Conservation (phyloP, 2,113 vertebrate genomes). For the Toxostoma redivivum region DNA sequence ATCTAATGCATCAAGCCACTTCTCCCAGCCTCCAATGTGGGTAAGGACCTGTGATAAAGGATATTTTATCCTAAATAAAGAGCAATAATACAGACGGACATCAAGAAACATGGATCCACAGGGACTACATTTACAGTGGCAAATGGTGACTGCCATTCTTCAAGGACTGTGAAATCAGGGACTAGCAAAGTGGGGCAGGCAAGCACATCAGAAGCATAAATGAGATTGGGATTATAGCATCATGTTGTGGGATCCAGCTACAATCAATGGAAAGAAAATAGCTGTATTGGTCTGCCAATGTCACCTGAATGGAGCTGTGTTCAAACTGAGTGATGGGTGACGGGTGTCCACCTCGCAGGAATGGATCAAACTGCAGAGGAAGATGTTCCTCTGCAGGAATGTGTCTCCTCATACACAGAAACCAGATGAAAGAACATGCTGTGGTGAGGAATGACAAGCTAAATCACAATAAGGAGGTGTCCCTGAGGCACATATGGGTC, state of each 20-base stretch:
- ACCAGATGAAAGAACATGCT: background rate
- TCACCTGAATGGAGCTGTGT: background rate
- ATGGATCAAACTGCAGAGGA: background rate
- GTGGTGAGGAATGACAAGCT: background rate
- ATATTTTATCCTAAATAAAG: background rate
- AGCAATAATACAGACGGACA: background rate
- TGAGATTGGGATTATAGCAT: background rate
- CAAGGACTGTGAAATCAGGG: background rate
- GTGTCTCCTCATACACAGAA: background rate
- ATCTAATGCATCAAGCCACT: background rate
- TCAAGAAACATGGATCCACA: accelerated
- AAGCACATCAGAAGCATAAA: background rate
- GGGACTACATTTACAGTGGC: background rate
- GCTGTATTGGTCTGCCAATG: background rate
- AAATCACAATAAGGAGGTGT: background rate
- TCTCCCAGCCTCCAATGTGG: background rate
- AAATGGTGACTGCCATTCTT: background rate
- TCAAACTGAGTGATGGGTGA: background rate
- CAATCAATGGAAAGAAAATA: background rate
- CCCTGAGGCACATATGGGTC: background rate
- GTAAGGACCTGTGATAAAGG: background rate
- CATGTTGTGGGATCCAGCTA: background rate
- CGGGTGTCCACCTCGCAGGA: accelerated
- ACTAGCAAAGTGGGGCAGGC: background rate
- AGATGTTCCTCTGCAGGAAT: background rate